A percentile compares a stretch with the other conserved stretches of the same genome.
Evolutionary conservation across 2,113 vertebrate genomes (phyloP).

Genomic region (Tinamus guttatus): DNA sequence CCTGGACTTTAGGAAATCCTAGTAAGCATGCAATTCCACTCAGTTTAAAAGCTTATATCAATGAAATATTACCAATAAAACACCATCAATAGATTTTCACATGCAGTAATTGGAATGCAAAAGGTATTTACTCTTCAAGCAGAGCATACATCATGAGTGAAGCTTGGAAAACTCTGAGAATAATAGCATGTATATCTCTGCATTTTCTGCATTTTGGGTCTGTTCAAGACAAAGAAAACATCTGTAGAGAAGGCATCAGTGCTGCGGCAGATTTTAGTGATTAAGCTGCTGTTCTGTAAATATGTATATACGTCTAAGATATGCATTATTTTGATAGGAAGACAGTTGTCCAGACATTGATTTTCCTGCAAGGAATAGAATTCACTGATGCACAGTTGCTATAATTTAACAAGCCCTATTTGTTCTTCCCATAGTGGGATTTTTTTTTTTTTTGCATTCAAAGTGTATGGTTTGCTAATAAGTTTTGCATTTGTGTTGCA

Average conservation of each 20-base stretch:
- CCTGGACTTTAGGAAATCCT: not conserved
- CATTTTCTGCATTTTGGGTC: constrained; percentile 11
- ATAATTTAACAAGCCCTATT: constrained; percentile 1
- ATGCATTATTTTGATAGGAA: constrained; percentile 27
- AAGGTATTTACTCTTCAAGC: constrained; percentile 27
- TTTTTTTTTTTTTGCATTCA: not conserved
- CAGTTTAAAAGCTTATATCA: not conserved
- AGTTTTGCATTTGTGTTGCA: not conserved
- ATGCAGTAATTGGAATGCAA: constrained; percentile 29
- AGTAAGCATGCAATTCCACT: not conserved
- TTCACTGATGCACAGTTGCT: not conserved
- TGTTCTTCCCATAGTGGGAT: not conserved
- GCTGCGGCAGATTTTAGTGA: constrained; percentile 10
- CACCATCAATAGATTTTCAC: not conserved
- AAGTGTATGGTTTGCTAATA: not conserved
- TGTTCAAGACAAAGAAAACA: constrained; percentile 13
- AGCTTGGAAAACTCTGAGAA: not conserved
- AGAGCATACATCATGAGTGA: not conserved
- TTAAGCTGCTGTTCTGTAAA: constrained; percentile 7
- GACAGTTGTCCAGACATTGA: constrained; percentile 7
- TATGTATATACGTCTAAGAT: constrained; percentile 13
- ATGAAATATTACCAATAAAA: constrained; percentile 57
- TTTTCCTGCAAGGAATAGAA: constrained; percentile 18
- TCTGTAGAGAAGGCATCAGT: not conserved
- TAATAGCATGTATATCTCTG: not conserved